These are phyloP conservation scores for Orthonevra nobilis DNA, from an alignment of 2,888 invertebrate species.

Conservation along the genomic window DNA sequence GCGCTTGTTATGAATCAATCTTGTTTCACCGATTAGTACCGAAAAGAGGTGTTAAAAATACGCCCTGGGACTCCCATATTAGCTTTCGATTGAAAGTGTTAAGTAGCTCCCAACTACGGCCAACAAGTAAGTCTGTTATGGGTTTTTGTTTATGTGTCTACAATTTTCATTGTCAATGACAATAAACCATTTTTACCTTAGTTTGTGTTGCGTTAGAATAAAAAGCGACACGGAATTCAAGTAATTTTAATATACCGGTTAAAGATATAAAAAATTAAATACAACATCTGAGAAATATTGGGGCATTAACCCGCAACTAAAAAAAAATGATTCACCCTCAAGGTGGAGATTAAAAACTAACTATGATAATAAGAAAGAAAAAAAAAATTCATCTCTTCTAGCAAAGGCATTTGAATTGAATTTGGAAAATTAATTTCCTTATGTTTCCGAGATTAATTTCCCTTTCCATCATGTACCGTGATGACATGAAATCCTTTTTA, in stretches of 20 bases:
- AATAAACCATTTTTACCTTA: constrained; percentile 33
- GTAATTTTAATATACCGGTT: constrained; percentile 29
- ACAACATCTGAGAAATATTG: not conserved
- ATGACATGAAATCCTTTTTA: constrained; percentile 51
- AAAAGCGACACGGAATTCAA: constrained; percentile 22
- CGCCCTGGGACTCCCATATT: constrained; percentile 3
- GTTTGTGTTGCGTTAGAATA: constrained; percentile 38
- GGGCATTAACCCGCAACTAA: constrained; percentile 22
- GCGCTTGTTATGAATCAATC: constrained; percentile 44
- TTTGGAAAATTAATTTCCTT: constrained; percentile 61
- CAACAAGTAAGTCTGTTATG: not conserved
- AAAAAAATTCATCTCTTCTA: constrained; percentile 3
- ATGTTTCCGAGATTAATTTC: constrained; percentile 57
- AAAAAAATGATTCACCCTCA: not conserved
- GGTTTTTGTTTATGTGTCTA: too few species aligned
- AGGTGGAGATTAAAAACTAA: constrained; percentile 16
- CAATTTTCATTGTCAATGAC: constrained; percentile 12
- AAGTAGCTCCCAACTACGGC: constrained; percentile 6
- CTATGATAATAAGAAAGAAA: not conserved
- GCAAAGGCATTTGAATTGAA: constrained; percentile 1
- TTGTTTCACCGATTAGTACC: constrained; percentile 14
- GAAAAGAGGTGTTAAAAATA: constrained; percentile 37
- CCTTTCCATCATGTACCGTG: constrained; percentile 10
- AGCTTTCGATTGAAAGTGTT: constrained; percentile 37
- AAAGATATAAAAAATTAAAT: not conserved